A percentile compares a stretch with the other conserved stretches of the same genome.
phyloP scores from a whole-genome alignment of 1,140 invertebrate genomes.

The Zaprionus camerounensis region DNA sequence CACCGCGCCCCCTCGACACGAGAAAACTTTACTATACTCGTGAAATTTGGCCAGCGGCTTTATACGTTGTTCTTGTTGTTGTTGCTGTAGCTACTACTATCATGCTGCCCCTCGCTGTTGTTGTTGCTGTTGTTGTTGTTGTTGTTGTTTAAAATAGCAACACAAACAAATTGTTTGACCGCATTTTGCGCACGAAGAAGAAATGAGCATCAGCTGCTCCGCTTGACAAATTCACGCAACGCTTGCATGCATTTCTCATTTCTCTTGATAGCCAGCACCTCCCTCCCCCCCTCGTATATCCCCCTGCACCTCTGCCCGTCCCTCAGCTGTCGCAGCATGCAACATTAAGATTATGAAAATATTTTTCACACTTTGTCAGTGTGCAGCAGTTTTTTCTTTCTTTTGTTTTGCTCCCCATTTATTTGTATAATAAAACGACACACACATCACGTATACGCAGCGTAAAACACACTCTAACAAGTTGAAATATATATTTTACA shows the following conservation, averaged over 20 bases:
- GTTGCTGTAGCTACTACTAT: background rate
- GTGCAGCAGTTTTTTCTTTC: slow-evolving; percentile 45
- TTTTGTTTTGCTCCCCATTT: slow-evolving; percentile 43
- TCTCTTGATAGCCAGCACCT: slow-evolving; percentile 11
- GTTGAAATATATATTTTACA: slow-evolving; percentile 3
- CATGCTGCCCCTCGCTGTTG: background rate
- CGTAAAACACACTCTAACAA: slow-evolving; percentile 20
- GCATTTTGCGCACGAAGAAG: slow-evolving; percentile 61
- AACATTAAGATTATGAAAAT: slow-evolving; percentile 73
- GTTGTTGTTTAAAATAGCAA: slow-evolving; percentile 62
- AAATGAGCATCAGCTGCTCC: slow-evolving; percentile 78
- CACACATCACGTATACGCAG: slow-evolving; percentile 37
- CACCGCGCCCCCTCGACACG: slow-evolving; percentile 1
- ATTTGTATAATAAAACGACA: slow-evolving; percentile 3
- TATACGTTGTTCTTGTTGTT: background rate
- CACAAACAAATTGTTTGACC: slow-evolving; percentile 78
- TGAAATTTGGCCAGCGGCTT: slow-evolving; percentile 30
- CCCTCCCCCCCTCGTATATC: background rate
- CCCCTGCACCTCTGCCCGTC: background rate
- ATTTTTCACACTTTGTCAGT: slow-evolving; percentile 78
- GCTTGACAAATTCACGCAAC: slow-evolving; percentile 72
- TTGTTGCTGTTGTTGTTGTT: background rate
- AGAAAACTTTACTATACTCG: background rate
- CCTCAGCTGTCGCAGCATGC: slow-evolving; percentile 15
- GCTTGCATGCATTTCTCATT: slow-evolving; percentile 50